phyloP scores from a whole-genome alignment of 2,797 vertebrate genomes.

The Lepidocolaptes lacrymiger region DNA sequence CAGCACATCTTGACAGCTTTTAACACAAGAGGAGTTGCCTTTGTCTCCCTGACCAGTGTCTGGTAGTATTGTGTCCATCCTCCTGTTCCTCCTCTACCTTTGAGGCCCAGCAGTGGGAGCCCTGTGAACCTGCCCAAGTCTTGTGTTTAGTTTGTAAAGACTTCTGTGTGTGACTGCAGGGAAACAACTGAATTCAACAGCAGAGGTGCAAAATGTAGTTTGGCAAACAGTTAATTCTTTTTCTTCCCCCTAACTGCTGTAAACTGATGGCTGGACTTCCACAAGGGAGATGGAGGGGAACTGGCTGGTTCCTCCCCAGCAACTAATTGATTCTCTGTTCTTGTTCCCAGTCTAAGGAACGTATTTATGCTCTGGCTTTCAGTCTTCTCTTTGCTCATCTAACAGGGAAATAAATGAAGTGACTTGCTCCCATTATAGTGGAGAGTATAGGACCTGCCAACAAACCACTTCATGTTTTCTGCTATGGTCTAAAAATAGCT shows the following conservation, averaged over 20 bases:
- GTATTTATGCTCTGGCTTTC: constrained; percentile 21
- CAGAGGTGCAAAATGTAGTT: not conserved
- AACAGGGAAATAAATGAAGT: constrained; percentile 30
- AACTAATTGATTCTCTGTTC: not conserved
- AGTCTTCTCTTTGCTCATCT: not conserved
- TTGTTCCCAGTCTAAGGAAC: not conserved
- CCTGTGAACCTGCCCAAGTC: not conserved
- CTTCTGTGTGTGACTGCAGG: not conserved
- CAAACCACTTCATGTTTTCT: constrained; percentile 43
- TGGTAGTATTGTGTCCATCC: not conserved
- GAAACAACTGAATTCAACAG: not conserved
- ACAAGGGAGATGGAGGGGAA: not conserved
- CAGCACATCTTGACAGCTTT: not conserved
- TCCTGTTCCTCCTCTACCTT: not conserved
- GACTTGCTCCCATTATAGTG: not conserved
- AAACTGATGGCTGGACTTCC: not conserved
- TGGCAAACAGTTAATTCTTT: not conserved
- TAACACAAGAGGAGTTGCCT: not conserved
- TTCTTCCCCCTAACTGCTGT: not conserved
- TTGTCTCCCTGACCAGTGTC: not conserved
- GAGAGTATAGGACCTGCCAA: constrained; percentile 6
- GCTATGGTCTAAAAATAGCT: constrained; percentile 73
- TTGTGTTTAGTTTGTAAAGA: not conserved
- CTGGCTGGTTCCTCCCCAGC: not conserved
- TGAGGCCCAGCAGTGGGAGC: not conserved